Evolutionary conservation across 37 sponge, comb jelly and placozoan genomes (phyloP).

Genomic region (Tethya wilhelma): DNA sequence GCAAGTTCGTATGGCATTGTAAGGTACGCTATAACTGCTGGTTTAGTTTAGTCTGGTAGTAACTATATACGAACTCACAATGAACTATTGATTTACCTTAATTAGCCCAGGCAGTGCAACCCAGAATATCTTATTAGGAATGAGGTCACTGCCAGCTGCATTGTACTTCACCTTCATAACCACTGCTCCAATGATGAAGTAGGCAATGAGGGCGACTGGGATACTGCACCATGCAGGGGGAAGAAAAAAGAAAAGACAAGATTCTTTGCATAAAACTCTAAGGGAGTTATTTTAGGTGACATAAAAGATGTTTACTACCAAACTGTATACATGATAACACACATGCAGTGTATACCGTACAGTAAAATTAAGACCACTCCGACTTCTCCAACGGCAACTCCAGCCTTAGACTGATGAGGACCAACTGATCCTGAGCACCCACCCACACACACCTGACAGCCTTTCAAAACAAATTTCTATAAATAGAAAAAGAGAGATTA

Average conservation of each 20-base stretch:
- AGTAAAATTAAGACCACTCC: too few species aligned
- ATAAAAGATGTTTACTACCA: too few species aligned
- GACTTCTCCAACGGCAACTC: neutral
- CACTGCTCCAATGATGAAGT: slow-evolving; percentile 19
- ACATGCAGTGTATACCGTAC: too few species aligned
- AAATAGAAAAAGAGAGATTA: too few species aligned
- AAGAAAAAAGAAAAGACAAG: neutral
- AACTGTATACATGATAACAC: too few species aligned
- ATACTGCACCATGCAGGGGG: too few species aligned
- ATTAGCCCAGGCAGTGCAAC: slow-evolving; percentile 4
- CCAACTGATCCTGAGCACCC: neutral
- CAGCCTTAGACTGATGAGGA: too few species aligned
- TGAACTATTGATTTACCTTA: slow-evolving; percentile 26
- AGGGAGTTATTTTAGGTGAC: too few species aligned
- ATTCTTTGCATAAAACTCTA: neutral
- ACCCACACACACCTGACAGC: slow-evolving; percentile 18
- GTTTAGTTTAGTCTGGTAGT: too few species aligned
- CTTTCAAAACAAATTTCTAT: slow-evolving; percentile 7
- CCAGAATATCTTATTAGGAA: slow-evolving; percentile 40
- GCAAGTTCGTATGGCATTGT: neutral
- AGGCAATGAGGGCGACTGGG: slow-evolving; percentile 5
- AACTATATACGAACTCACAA: too few species aligned
- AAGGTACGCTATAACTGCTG: too few species aligned
- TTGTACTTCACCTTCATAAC: slow-evolving; percentile 12
- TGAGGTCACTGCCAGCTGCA: slow-evolving; percentile 12